These are phyloP conservation scores for Cephus rjabovi DNA, from an alignment of 2,888 invertebrate species.

Conservation along the genomic window DNA sequence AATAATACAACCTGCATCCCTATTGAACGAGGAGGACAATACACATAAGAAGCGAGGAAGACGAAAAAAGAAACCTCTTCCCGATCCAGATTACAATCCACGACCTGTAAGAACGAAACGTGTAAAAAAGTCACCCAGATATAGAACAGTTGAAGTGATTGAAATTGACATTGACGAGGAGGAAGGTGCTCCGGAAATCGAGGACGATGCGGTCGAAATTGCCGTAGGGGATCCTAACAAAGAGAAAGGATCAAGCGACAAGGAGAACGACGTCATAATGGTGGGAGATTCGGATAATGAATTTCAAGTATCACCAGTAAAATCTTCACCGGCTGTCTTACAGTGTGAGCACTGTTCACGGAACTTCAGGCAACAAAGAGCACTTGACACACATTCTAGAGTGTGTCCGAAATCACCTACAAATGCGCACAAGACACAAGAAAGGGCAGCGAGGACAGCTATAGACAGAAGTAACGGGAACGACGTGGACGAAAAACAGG, in stretches of 20 bases:
- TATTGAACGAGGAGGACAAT: conserved; percentile 39
- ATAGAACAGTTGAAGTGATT: conserved; percentile 51
- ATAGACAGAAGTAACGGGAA: background rate
- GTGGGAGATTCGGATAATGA: conserved; percentile 59
- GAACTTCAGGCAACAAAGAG: conserved; percentile 53
- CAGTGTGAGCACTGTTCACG: conserved; percentile 54
- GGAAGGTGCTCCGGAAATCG: conserved; percentile 25
- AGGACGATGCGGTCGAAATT: conserved; percentile 50
- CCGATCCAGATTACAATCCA: conserved; percentile 47
- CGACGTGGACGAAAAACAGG: background rate
- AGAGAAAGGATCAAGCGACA: conserved; percentile 62
- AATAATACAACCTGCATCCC: conserved; percentile 60
- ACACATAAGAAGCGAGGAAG: conserved; percentile 42
- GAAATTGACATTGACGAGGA: conserved; percentile 59
- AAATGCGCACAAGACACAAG: conserved; percentile 31
- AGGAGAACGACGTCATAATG: conserved; percentile 62
- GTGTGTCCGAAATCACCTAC: conserved; percentile 51
- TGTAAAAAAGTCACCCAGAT: conserved; percentile 28
- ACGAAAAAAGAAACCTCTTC: conserved; percentile 42
- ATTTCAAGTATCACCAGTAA: background rate
- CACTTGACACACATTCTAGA: conserved; percentile 52
- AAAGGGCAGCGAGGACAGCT: conserved; percentile 9
- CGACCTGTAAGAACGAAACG: conserved; percentile 33
- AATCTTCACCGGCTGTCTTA: conserved; percentile 31
- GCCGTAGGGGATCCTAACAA: conserved; percentile 54